Base-by-base conservation (phyloP, 2,797 vertebrate genomes). In the Sebastes hubbsi region DNA sequence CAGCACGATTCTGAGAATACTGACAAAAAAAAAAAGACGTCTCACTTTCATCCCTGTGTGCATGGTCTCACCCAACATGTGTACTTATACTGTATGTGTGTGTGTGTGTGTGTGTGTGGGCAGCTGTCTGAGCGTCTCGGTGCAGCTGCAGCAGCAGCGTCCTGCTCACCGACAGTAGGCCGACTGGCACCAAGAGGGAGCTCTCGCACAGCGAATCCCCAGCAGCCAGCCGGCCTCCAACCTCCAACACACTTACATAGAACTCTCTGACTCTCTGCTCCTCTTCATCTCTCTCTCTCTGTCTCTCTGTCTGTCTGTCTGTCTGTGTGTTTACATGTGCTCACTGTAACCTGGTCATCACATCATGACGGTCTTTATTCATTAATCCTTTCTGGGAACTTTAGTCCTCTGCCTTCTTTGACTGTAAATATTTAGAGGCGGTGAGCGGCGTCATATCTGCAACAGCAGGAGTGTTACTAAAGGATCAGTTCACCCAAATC, bases 141-240 rank as follows among this genome's bases (percentile, higher is more conserved):
- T 69, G 67, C 67, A 64, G 84, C n/a, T n/a, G n/a, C 82, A 80
- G 78, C 74, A 73, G 80, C 49, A 49, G 46, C 18, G 13, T 49
- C 46, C 66, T 84, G 73, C 13, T 81, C 81, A 64, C 81, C 20
- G 84, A 91, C 92, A 94, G 86, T 93, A 78, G 89, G 75, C 86
- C 7, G 76, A 89, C 85, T 92, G 90, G 88, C 95, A 96, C 94
- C 94, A 95, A 96, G 95, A 95, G 96, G 95, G 95, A 95, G 95
- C 95, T 95, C 94, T 95, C 90, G 56, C 89, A 95, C 95, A 93
- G 92, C 92, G 60, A 93, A 95, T 95, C 81, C 30, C 27, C 81
- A 66, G 8, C 83, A 83, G 75, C 75, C 76, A 38, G 49, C 42
- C 59, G 46, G 69, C 72, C 71, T 30, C 29, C 71, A 49, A 49